Conservation (phyloP, 2,113 vertebrate species). For the Centropristis striata region DNA sequence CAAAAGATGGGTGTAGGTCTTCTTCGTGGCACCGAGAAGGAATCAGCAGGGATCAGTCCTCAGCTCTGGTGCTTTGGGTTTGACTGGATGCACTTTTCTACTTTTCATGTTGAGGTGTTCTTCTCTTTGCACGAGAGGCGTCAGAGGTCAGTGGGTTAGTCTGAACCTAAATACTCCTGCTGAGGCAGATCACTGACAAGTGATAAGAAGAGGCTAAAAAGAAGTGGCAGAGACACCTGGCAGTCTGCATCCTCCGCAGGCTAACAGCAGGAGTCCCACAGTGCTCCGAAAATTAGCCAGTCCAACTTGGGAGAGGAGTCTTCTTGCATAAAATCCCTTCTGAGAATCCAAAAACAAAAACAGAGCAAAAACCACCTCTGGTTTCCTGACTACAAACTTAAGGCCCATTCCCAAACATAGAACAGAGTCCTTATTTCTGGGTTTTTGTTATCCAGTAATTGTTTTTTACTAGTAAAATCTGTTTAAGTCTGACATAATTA, state of each 20-base stretch:
- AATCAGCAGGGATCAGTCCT: not conserved
- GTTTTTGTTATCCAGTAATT: too few species aligned
- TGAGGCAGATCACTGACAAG: slow-evolving; percentile 27
- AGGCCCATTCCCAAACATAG: slow-evolving; percentile 33
- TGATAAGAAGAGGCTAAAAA: slow-evolving; percentile 24
- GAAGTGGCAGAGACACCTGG: slow-evolving; percentile 28
- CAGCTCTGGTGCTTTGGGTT: not conserved
- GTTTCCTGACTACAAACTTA: slow-evolving; percentile 18
- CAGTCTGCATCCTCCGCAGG: slow-evolving; percentile 8
- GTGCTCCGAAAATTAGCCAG: slow-evolving; percentile 10
- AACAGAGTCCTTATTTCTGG: slow-evolving; percentile 23
- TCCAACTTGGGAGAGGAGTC: not conserved
- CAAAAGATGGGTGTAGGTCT: not conserved
- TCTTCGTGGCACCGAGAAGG: not conserved
- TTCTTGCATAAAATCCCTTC: slow-evolving; percentile 27
- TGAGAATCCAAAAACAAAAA: slow-evolving; percentile 21
- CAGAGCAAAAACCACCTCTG: not conserved
- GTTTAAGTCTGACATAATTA: too few species aligned
- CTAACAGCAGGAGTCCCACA: not conserved
- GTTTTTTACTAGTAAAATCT: too few species aligned
- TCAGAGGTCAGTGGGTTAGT: not conserved
- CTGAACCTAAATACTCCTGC: slow-evolving; percentile 12
- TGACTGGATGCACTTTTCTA: not conserved
- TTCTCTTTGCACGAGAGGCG: not conserved
- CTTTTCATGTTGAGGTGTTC: too few species aligned